Evolutionary conservation across 2,113 vertebrate genomes (phyloP).

Genomic region (Ochotona princeps): DNA sequence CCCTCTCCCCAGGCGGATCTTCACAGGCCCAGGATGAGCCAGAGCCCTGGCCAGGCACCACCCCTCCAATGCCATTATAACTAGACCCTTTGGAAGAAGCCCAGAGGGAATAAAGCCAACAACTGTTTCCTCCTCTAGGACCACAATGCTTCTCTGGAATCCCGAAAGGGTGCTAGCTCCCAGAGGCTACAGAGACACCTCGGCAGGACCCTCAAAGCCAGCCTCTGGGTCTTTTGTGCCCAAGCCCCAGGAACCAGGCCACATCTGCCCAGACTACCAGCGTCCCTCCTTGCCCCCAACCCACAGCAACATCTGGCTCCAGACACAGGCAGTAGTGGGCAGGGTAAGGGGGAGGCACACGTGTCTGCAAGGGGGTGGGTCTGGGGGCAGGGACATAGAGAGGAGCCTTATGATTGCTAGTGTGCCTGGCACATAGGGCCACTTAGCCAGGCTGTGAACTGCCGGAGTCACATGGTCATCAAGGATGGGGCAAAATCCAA

Average conservation of each 20-base stretch:
- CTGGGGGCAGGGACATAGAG: not conserved
- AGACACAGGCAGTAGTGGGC: not conserved
- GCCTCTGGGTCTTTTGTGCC: not conserved
- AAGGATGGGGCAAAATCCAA: constrained; percentile 47
- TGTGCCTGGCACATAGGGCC: not conserved
- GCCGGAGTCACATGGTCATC: not conserved
- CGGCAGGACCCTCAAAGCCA: not conserved
- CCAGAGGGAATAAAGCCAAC: not conserved
- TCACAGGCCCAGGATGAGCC: not conserved
- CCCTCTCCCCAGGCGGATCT: not conserved
- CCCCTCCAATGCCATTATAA: accelerated
- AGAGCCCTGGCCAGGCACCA: too few species aligned
- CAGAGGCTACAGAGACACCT: not conserved
- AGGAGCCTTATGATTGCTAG: not conserved
- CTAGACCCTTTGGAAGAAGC: not conserved
- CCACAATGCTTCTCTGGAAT: not conserved
- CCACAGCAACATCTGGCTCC: not conserved
- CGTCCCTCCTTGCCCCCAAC: not conserved
- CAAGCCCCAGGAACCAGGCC: not conserved
- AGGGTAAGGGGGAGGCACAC: not conserved
- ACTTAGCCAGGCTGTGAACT: not conserved
- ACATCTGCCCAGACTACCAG: not conserved
- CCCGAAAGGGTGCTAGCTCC: not conserved
- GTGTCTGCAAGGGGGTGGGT: not conserved
- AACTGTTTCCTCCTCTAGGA: not conserved